Percentiles rank a stretch among this genome's conserved stretches.
Evolutionary conservation across 2,888 invertebrate genomes (phyloP).

Genomic region (Timema cristinae): DNA sequence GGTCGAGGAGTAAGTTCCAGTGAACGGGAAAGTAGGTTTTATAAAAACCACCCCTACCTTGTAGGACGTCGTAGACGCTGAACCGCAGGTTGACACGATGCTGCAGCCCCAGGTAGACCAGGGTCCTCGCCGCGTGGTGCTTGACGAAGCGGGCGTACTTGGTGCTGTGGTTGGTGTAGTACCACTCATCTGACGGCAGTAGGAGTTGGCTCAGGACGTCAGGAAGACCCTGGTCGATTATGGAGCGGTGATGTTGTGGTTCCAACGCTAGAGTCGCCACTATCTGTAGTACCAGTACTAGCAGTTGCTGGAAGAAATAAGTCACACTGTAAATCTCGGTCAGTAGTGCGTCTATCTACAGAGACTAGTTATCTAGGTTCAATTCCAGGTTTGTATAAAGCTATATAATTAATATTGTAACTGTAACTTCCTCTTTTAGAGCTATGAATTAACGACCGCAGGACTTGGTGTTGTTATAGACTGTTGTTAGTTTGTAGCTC

Average conservation of each 20-base stretch:
- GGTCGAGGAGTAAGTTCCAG: too few species aligned
- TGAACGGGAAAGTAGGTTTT: neutral
- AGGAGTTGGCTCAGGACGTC: slow-evolving; percentile 58
- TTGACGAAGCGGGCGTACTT: slow-evolving; percentile 60
- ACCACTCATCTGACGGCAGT: slow-evolving; percentile 63
- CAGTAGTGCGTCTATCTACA: too few species aligned
- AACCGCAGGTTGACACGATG: slow-evolving; percentile 57
- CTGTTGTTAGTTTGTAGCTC: too few species aligned
- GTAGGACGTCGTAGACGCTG: slow-evolving; percentile 54
- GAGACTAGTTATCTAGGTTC: too few species aligned
- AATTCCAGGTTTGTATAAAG: too few species aligned
- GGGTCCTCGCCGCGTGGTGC: slow-evolving; percentile 58
- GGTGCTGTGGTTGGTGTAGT: slow-evolving; percentile 62
- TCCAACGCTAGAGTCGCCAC: slow-evolving; percentile 56
- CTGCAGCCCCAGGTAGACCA: slow-evolving; percentile 60
- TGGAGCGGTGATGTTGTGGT: slow-evolving; percentile 51
- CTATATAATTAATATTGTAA: too few species aligned
- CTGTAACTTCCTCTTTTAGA: too few species aligned
- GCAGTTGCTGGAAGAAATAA: slow-evolving; percentile 50
- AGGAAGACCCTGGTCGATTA: slow-evolving; percentile 55
- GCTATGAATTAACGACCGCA: too few species aligned
- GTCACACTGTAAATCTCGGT: too few species aligned
- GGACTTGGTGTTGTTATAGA: too few species aligned
- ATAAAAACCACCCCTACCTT: slow-evolving; percentile 41
- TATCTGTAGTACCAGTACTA: slow-evolving; percentile 58